Base-by-base conservation (phyloP, 2,888 invertebrate species). In the Nomada ruficornis region DNA sequence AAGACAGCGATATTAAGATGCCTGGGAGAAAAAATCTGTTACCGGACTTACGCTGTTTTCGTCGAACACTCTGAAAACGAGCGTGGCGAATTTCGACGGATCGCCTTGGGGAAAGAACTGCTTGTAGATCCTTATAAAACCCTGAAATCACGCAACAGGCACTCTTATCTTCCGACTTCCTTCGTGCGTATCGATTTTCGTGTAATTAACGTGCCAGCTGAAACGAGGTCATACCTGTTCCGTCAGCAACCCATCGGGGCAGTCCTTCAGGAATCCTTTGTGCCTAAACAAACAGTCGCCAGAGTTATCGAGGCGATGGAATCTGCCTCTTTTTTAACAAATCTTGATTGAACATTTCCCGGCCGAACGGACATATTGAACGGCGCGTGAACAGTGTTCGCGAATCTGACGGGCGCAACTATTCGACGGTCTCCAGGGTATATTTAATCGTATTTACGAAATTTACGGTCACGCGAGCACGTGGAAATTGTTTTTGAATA, bases 71-170 rank as follows among this genome's bases (percentile, higher is more conserved):
- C 99, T 97, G 96, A 99, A 99, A 82, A 99, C 99, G 92, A 99
- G 96, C 72, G 98, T 98, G 68, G 99, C 99, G 94, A 99, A 99
- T 95, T 99, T 99, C 93, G 98, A 98, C 60, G 99, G 99, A 95
- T 99, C 99, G 88, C 99, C 99, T 96, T 99, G 98, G 73, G 99
- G 99, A 94, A 99, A 99, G 95, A 99, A 99, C 95, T 99, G 99
- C 95, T 98, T 98, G 95, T 99, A 99, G 94, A 99, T 99, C 95
- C 98, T 98, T 94, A 99, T 98, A 95, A 99, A 99, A 91, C 99
- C 99, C 98, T 99, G 77, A 94, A 95, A 87, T 71, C 82, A 84
- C 65, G 79, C 77, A 72, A 83, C 52, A 68, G 57, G 29, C 62
- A 54, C 44, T 60, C 68, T 60, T 71, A 68, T 47, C 57, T 68